Evolutionary conservation across 2,797 vertebrate genomes (phyloP).

Genomic region (Scomberomorus guttatus): DNA sequence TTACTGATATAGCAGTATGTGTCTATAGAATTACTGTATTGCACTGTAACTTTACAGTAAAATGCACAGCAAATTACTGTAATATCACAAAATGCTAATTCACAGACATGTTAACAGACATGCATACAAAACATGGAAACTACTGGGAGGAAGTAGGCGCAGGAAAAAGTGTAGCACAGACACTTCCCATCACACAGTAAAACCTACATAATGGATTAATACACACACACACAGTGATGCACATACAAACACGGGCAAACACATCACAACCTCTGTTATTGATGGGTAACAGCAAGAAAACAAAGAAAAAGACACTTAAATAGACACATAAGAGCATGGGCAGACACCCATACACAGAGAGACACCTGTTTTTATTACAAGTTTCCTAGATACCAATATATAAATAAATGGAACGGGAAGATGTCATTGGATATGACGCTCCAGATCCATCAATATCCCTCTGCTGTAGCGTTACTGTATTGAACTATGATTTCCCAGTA

Average conservation of each 20-base stretch:
- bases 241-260: background rate
- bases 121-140: constrained; percentile 62
- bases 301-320: background rate
- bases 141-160: constrained; percentile 43
- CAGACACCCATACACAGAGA: constrained; percentile 5
- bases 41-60: too few species aligned
- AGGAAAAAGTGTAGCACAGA: constrained; percentile 39
- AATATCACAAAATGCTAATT: background rate
- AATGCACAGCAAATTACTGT: background rate
- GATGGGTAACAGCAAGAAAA: background rate
- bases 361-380: constrained; percentile 6
- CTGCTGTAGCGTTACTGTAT: background rate
- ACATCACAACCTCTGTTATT: background rate
- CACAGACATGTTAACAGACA: constrained; percentile 6
- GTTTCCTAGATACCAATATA: constrained; percentile 30
- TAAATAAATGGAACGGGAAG: constrained; percentile 40
- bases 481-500: background rate
- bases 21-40: too few species aligned
- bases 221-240: background rate
- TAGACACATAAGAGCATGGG: background rate
- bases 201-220: background rate
- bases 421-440: constrained; percentile 26
- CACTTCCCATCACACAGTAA: constrained; percentile 35
- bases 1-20: too few species aligned
- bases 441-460: constrained; percentile 57